Base-by-base conservation (phyloP, 2,113 vertebrate species). In the Seriola aureovittata region DNA sequence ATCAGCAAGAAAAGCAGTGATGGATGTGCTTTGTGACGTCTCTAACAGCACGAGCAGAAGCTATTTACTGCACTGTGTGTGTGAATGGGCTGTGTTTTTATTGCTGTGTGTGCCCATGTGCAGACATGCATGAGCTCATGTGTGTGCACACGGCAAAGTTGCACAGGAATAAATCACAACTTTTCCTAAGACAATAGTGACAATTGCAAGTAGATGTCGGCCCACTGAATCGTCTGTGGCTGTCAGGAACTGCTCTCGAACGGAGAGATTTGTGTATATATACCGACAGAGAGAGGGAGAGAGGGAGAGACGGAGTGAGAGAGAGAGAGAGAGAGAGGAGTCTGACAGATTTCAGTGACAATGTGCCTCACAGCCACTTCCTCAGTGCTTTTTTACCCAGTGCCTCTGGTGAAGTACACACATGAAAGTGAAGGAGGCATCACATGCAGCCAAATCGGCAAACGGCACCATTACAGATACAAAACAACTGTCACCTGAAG, bases 401-500 rank as follows among this genome's bases (percentile, higher is more conserved):
- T 29, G 90, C 89, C 89, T 92, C 83, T 84, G 85, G 92, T 94
- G 91, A 89, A 91, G 88, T 71, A 59, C 75, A 78, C 88, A 81
- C 86, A 89, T 93, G 82, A 93, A 93, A 92, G 92, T 34, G 72
- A 57, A 65, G 63, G 75, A 83, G 85, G 76, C 85, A 65, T 84
- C 13, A 88, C 83, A 81, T 75, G 75, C 64, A 81, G 78, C 86
- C 78, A 29, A 66, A 72, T 59, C 55, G 66, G 71, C 63, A 77
- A 86, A 75, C 36, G 59, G 80, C 87, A 66, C 85, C 87, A 86
- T 92, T 91, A 91, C 88, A 80, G 73, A 67, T 74, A 84, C 75
- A 85, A 92, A 93, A 94, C 87, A 93, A 91, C 90, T 89, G 89
- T 92, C 91, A 90, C 50, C 74, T 67, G 72, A 36, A 90, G 88